Evolutionary conservation across 2,797 vertebrate species (phyloP), one percentile per base, ranked within the genome.

Genomic region (Mallotus villosus): DNA sequence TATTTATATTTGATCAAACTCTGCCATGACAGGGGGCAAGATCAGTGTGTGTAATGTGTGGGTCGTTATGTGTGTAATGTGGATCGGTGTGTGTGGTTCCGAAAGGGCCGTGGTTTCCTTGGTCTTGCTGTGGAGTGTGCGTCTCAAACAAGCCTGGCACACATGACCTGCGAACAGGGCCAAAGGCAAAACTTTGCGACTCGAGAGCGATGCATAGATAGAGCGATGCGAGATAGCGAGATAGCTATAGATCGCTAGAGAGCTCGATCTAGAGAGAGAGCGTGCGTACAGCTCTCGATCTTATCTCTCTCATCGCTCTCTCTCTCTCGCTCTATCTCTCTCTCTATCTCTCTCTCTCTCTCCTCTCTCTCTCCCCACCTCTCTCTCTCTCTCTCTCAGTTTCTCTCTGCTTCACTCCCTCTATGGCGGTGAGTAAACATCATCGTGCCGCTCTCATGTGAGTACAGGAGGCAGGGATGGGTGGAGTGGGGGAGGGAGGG

Each of bases 101-200:
- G 71, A 75, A 83, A 84, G 80, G 78, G 85, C 79, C 86, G 77
- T 83, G 80, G 78, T 86, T 82, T 82, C 79, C 78, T 65, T 71
- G 75, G 76, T 76, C n/a, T 64, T 71, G 81, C 70, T 61, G 80
- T 84, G 85, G 80, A 86, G 77, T 79, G 78, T 88, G 87, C 84
- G 87, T 91, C 85, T 75, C 76, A 89, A 91, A 88, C 82, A 80
- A 87, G 77, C 71, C 55, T 22, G 53, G 77, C 74, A 87, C 84
- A 85, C 85, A 89, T 76, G 83, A 77, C 63, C 78, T 87, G 74
- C 76, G 84, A 87, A 82, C 81, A 84, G 72, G 72, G 69, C 57
- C 51, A n/a, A 62, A 74, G 63, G 49, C 17, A n/a, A n/a, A n/a
- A n/a, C n/a, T n/a, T n/a, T n/a, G n/a, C n/a, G n/a, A n/a, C n/a